Conservation (phyloP, 2,113 vertebrate species). For the Nycticebus coucang region DNA sequence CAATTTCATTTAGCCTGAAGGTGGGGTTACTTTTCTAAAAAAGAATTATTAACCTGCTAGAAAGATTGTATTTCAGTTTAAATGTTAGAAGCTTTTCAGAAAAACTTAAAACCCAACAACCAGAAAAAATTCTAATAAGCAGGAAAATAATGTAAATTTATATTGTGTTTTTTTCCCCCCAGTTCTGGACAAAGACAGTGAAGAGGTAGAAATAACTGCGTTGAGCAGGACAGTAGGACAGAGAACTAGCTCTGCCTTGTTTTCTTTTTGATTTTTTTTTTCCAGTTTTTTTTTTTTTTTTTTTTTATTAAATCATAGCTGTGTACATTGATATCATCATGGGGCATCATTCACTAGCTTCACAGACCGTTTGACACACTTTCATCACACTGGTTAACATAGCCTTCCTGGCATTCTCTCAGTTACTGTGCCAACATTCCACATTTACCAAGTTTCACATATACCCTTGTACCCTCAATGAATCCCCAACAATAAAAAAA, state of each 20-base stretch:
- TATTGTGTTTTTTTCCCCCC: conserved; percentile 30
- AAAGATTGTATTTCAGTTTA: conserved; percentile 42
- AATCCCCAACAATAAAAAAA: too few relatives aligned
- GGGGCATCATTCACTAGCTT: too few relatives aligned
- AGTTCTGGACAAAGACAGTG: background rate
- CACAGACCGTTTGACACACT: too few relatives aligned
- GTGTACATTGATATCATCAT: too few relatives aligned
- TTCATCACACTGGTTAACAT: too few relatives aligned
- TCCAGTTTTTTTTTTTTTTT: too few relatives aligned
- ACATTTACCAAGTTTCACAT: too few relatives aligned
- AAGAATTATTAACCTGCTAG: conserved; percentile 27
- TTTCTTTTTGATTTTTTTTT: conserved; percentile 13
- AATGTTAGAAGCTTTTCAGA: conserved; percentile 42
- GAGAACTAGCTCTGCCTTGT: background rate
- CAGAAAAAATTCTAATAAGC: background rate
- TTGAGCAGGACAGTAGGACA: background rate
- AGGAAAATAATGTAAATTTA: background rate
- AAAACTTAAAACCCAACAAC: conserved; percentile 7
- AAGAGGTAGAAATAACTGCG: background rate
- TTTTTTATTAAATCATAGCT: too few relatives aligned
- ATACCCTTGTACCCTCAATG: too few relatives aligned
- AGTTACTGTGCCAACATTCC: too few relatives aligned
- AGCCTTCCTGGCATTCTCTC: too few relatives aligned
- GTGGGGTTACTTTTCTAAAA: conserved; percentile 8
- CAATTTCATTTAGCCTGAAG: conserved; percentile 49